Base-by-base conservation (phyloP, 2,113 vertebrate genomes). In the Tylochromis polylepis region DNA sequence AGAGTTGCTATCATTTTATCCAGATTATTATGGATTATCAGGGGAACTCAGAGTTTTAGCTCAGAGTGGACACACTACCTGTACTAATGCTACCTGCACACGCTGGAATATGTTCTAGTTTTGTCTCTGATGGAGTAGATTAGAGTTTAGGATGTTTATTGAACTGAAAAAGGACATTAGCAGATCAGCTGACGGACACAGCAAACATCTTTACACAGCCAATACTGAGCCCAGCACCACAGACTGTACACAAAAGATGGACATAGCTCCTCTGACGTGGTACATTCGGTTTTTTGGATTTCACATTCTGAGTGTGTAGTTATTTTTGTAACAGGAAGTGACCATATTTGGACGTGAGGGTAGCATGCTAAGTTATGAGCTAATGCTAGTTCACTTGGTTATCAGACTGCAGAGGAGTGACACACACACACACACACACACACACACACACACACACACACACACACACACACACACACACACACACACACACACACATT, bases 141-240 rank as follows among this genome's bases (percentile, higher is more conserved):
- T 11, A 8, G 38, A 70, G 36, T 27, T 70, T 70, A 38, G 16
- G 8, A 36, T 38, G 60, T 36, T n/a, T 65, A 60, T 65, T 38
- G 60, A 67, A 14, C n/a, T 24, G n/a, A 24, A 27, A n/a, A 8
- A 14, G n/a, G n/a, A 60, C 58, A 60, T 60, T 0, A 59, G 11
- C 27, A n/a, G 6, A 60, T 31, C 58, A 18, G 58, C 62, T 67
- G 62, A n/a, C 4, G 4, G 49, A 53, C 8, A 29, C 58, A 31
- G 15, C 4, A 18, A 67, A 22, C 34, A 8, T n/a, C 31, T n/a
- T 36, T 36, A 1, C 0, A 22, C 59, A 49, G 4, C 14, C 5
- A 5, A 49, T 4, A 34, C 58, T 31, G 58, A 31, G 6, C 16
- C 8, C 27, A 1, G 27, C 27, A 34, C 2, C 58, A 62, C 59